A percentile compares a stretch with the other conserved stretches of the same genome.
phyloP scores from a whole-genome alignment of 2,888 invertebrate species.

The Cryptocheilus praepositus region DNA sequence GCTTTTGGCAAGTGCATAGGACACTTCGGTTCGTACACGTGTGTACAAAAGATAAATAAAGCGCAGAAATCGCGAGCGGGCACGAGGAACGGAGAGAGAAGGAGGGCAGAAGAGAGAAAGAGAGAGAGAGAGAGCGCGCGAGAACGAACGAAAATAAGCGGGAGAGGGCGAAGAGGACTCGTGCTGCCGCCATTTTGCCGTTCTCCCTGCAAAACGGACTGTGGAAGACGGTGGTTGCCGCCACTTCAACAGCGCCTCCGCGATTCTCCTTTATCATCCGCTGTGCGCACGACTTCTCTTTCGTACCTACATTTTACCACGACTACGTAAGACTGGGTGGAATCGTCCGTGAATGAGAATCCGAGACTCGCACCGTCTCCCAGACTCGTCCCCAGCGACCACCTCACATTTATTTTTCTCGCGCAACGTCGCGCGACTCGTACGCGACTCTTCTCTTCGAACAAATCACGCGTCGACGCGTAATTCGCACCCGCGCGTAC shows the following conservation, averaged over 20 bases:
- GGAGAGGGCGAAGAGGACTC: slow-evolving; percentile 10
- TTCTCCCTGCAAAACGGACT: no score
- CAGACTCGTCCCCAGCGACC: slow-evolving; percentile 7
- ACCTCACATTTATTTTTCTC: slow-evolving; percentile 18
- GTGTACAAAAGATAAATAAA: background rate
- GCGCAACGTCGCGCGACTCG: slow-evolving; percentile 34
- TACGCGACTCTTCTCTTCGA: slow-evolving; percentile 28
- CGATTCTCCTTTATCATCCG: no score
- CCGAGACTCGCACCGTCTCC: background rate
- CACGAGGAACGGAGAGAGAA: slow-evolving; percentile 17
- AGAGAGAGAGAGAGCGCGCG: slow-evolving; percentile 13
- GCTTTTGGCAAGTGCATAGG: no score
- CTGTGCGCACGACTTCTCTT: background rate
- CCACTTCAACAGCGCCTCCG: background rate
- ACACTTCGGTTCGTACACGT: no score
- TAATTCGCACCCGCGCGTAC: slow-evolving; percentile 26
- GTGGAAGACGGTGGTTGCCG: no score
- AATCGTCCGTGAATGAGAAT: background rate
- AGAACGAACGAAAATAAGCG: background rate
- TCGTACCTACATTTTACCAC: background rate
- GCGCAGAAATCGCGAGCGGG: slow-evolving; percentile 21
- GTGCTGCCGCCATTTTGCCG: no score
- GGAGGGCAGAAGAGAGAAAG: slow-evolving; percentile 14
- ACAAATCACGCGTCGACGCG: slow-evolving; percentile 37
- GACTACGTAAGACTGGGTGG: slow-evolving; percentile 42